These are phyloP conservation scores for Ashinkailepas kermadecensis DNA, from an alignment of 2,888 invertebrate species.

Conservation along the genomic window DNA sequence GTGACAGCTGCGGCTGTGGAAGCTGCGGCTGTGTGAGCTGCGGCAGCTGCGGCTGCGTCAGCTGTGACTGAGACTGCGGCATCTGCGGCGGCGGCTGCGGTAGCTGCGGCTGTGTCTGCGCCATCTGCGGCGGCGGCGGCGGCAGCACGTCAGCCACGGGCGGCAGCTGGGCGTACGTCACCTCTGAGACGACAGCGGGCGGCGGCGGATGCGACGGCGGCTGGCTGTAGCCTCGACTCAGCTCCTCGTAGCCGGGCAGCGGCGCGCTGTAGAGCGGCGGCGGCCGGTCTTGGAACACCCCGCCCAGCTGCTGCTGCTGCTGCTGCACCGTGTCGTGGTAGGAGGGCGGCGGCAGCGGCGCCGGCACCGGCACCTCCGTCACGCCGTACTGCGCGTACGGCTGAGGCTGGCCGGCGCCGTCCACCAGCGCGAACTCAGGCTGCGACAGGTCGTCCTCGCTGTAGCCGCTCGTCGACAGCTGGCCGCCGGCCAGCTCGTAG, in stretches of 20 bases:
- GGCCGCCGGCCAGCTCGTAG: background rate
- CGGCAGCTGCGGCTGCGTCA: background rate
- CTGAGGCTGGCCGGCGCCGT: background rate
- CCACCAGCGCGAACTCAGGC: background rate
- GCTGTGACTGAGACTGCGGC: background rate
- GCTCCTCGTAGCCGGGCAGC: constrained; percentile 19
- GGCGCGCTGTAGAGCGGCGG: constrained; percentile 19
- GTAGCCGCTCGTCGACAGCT: background rate
- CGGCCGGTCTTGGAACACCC: background rate
- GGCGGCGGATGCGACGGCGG: background rate
- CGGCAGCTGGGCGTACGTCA: background rate
- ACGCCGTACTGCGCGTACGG: background rate
- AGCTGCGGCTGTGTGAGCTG: background rate
- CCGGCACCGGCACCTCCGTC: background rate
- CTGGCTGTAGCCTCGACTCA: background rate
- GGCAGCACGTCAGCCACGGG: background rate
- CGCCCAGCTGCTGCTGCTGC: background rate
- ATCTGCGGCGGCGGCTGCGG: no score
- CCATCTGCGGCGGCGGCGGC: background rate
- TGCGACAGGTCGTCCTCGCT: background rate
- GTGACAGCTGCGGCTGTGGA: background rate
- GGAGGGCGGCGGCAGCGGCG: background rate
- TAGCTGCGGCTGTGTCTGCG: background rate
- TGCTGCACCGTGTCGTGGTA: background rate
- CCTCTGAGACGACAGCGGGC: background rate